Base-by-base conservation (phyloP, 2,797 vertebrate genomes). In the Dermochelys coriacea region DNA sequence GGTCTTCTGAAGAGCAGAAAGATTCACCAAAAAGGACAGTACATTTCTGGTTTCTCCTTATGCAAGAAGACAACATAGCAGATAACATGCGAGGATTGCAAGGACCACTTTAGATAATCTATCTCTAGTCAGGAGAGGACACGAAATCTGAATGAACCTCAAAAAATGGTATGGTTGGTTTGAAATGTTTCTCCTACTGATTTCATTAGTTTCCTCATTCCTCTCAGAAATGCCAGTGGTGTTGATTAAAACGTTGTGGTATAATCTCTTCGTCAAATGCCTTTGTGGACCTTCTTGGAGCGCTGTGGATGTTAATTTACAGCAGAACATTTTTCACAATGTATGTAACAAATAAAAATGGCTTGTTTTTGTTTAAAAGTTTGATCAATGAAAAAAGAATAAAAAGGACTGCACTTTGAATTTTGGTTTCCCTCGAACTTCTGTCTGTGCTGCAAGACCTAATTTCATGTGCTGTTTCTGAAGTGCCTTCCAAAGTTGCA, bases 401-500 rank as follows among this genome's bases (percentile, higher is more conserved):
- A 71, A 71, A 50, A 50, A 50, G 49, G 49, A 50, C 49, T 14
- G 12, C 49, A 50, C 12, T 50, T 50, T 50, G 12, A 50, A 50
- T 50, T 50, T 50, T 50, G 49, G 49, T 50, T 50, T 50, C 49
- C 12, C 49, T 50, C 49, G 14, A 50, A 50, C 49, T 50, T 50
- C 49, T 50, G 49, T 50, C 49, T 50, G 49, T 50, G 49, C 49
- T 50, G 49, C 49, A 50, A 50, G 49, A 50, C 49, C 49, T 50
- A 50, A 50, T 15, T 47, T 86, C 93, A 91, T 88, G 87, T 82
- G 82, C 37, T 80, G 55, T 84, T 90, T 94, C 85, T 81, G n/a
- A 96, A 93, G 87, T 93, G 52, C 84, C 61, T 94, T 81, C 84
- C 82, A 64, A 81, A 81, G 77, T 79, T 96, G 75, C 49, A 97